Conservation (phyloP, 1,140 invertebrate species). For the Thalassaphorura encarpata region DNA sequence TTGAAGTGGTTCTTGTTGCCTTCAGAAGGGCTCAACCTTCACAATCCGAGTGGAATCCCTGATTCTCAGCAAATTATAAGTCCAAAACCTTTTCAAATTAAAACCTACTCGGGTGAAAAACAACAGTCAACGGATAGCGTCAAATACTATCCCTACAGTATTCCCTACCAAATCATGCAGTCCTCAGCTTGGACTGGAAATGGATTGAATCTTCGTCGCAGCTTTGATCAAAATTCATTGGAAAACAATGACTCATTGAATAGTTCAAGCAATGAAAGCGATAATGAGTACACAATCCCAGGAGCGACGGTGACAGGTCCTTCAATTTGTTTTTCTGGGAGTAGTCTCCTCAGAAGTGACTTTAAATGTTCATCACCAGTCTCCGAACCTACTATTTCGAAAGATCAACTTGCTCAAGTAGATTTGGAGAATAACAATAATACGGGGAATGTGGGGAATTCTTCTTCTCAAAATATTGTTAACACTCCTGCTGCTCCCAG, state of each 20-base stretch:
- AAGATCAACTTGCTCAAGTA: no score
- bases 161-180: conserved; percentile 21
- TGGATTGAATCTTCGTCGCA: background rate
- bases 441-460: no score
- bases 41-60: conserved; percentile 17
- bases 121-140: background rate
- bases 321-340: conserved; percentile 21
- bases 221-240: no score
- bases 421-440: no score
- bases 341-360: no score
- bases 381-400: no score
- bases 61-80: background rate
- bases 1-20: conserved; percentile 76
- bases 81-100: conserved; percentile 23
- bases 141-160: background rate
- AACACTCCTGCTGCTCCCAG: no score
- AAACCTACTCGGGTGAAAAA: background rate
- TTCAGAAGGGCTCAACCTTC: conserved; percentile 40
- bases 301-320: conserved; percentile 27
- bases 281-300: conserved; percentile 14
- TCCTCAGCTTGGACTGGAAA: background rate
- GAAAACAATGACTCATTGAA: background rate
- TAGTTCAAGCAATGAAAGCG: conserved; percentile 22
- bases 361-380: no score
- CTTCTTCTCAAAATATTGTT: no score